Percentiles rank a stretch among this genome's conserved stretches.
These are phyloP conservation scores for Brachionus rotundiformis DNA, from an alignment of 1,140 invertebrate species.

Conservation along the genomic window DNA sequence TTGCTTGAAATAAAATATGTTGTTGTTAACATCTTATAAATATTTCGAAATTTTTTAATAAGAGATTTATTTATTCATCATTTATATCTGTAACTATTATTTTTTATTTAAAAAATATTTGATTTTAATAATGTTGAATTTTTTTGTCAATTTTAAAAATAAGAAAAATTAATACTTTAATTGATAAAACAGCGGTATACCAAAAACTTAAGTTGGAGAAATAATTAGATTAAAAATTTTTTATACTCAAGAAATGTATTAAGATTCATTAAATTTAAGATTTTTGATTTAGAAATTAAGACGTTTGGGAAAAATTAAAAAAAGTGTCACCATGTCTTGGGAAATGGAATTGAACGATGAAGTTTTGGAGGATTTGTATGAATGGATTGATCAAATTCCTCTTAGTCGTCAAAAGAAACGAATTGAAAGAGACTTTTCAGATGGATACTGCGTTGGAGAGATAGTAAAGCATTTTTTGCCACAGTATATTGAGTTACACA, in stretches of 20 bases:
- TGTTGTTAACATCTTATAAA: constrained; percentile 13
- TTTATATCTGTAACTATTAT: not conserved
- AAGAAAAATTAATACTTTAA: too few relatives aligned
- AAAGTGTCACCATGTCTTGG: constrained; percentile 16
- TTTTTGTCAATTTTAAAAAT: not conserved
- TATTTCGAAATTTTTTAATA: constrained; percentile 2
- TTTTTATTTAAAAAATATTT: not conserved
- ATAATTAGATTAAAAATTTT: too few relatives aligned
- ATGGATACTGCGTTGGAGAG: constrained; percentile 61
- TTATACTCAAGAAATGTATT: too few relatives aligned
- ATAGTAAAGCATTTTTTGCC: constrained; percentile 62
- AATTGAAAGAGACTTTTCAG: constrained; percentile 63
- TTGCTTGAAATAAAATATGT: constrained; percentile 19
- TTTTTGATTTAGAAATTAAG: not conserved
- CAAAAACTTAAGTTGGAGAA: too few relatives aligned
- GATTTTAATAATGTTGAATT: not conserved
- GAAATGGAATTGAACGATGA: constrained; percentile 47
- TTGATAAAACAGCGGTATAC: too few relatives aligned
- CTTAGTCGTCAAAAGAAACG: constrained; percentile 63
- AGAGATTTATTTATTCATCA: not conserved
- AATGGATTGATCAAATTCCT: constrained; percentile 63
- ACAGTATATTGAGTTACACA: constrained; percentile 60
- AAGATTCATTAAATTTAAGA: not conserved
- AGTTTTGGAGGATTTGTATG: constrained; percentile 44
- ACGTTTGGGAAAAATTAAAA: not conserved